Base-by-base conservation (phyloP, 1,140 invertebrate genomes). In the Leptopilina boulardi region DNA sequence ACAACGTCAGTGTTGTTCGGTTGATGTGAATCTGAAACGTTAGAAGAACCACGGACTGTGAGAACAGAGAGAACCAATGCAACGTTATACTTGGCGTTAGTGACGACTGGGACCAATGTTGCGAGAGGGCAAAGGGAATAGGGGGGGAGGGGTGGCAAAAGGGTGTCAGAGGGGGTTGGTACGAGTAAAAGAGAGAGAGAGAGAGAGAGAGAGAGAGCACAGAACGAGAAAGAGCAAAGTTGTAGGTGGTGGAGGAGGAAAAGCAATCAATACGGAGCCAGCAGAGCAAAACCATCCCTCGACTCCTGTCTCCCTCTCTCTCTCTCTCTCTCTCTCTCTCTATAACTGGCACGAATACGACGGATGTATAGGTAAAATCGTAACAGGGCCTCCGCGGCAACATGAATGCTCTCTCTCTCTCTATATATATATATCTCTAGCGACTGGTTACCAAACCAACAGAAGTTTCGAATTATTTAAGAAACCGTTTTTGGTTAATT, bases 211-310 rank as follows among this genome's bases (percentile, higher is more conserved):
- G 77, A 75, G 41, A 75, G 66, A 74, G 54, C 21, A 66, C 42
- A 41, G 56, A 73, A 54, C 78, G 73, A 71, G 78, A 74, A 77
- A 82, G 76, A 82, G 80, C 59, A 26, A 47, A 44, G 78, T 81
- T 75, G 78, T 79, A 79, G 74, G 76, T 51, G 51, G 77, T 26
- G 76, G 76, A 77, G 78, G 77, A 77, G 73, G 77, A 77, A 74
- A 76, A 79, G 80, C 87, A 89, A 89, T 88, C 87, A 89, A 88
- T 88, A 89, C 87, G 86, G 85, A 88, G 83, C 83, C 82, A 87
- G 84, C 84, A 82, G 86, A 85, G 86, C 85, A 87, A 88, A 87
- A 88, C 84, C 87, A 87, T 89, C 87, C 87, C 84, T 82, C 81
- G 80, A 76, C 75, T 82, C 75, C 34, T 70, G 70, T 74, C 74